Evolutionary conservation across 2,797 vertebrate genomes (phyloP).

Genomic region (Macroramphosus scolopax): DNA sequence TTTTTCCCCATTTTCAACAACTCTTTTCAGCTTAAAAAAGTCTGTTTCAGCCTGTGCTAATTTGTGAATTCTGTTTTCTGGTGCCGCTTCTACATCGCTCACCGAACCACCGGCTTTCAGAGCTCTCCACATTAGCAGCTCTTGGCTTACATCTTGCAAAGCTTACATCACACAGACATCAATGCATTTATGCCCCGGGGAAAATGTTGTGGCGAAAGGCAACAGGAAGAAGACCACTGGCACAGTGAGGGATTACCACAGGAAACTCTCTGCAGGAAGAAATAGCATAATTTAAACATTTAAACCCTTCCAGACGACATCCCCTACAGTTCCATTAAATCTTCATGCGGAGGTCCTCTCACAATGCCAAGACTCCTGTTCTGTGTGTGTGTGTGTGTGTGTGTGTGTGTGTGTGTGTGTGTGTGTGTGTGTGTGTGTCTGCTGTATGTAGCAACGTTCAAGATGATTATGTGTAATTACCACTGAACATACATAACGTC

Average conservation of each 20-base stretch:
- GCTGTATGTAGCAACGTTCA: conserved; percentile 33
- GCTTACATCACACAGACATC: conserved; percentile 44
- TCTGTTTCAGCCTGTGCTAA: conserved; percentile 3
- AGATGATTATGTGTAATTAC: conserved; percentile 44
- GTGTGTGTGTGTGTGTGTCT: conserved; percentile 1
- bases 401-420: not conserved
- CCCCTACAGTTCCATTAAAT: conserved; percentile 65
- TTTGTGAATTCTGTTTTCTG: conserved; percentile 9
- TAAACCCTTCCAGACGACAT: conserved; percentile 57
- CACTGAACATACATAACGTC: conserved; percentile 2
- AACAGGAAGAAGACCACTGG: conserved; percentile 47
- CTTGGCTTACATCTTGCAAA: conserved; percentile 40
- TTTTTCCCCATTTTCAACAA: conserved; percentile 23
- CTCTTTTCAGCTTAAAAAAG: not conserved
- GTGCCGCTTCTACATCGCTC: not conserved
- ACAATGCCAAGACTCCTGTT: conserved; percentile 32
- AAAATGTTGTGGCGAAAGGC: conserved; percentile 33
- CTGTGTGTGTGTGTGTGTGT: conserved; percentile 14
- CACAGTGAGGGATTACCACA: conserved; percentile 43
- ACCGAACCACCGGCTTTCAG: conserved; percentile 7
- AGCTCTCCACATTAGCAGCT: conserved; percentile 12
- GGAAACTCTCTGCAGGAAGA: conserved; percentile 51
- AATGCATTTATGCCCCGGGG: conserved; percentile 40
- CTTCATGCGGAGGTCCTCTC: conserved; percentile 50
- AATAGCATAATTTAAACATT: conserved; percentile 72